These are phyloP conservation scores for Gortyna flavago DNA, from an alignment of 2,888 invertebrate genomes.

Conservation along the genomic window DNA sequence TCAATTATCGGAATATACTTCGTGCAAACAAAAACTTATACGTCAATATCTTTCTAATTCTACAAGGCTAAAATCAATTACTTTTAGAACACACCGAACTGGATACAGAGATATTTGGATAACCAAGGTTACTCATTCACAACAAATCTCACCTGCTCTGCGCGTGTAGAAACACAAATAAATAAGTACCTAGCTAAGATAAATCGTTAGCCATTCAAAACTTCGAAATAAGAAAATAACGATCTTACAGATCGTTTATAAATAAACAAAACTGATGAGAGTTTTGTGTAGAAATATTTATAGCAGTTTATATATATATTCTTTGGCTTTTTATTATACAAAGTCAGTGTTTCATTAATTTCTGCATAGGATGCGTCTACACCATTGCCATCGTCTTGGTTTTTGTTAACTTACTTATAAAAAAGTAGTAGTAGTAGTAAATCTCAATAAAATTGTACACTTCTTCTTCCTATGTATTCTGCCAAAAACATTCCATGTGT, in stretches of 20 bases:
- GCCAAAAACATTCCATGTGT: not conserved
- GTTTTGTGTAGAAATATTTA: constrained; percentile 28
- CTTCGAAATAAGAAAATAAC: constrained; percentile 17
- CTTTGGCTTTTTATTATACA: not conserved
- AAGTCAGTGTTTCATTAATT: not conserved
- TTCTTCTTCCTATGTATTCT: constrained; percentile 20
- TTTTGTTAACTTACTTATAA: not conserved
- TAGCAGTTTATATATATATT: not conserved
- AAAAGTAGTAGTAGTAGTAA: too few relatives aligned
- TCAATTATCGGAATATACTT: too few relatives aligned
- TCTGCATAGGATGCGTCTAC: not conserved
- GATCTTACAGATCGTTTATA: not conserved
- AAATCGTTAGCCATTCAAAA: not conserved
- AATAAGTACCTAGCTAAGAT: constrained; percentile 6
- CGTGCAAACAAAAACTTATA: not conserved
- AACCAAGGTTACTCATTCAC: constrained; percentile 26
- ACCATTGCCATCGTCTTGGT: not conserved
- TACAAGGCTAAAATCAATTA: constrained; percentile 8
- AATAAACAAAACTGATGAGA: constrained; percentile 12
- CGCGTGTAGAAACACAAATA: constrained; percentile 2
- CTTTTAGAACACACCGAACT: not conserved
- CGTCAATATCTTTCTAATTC: not conserved
- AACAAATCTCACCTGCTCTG: constrained; percentile 12
- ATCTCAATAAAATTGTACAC: not conserved
- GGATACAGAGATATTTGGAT: constrained; percentile 15